Evolutionary conservation across 2,113 vertebrate genomes (phyloP).

Genomic region (Panthera uncia): DNA sequence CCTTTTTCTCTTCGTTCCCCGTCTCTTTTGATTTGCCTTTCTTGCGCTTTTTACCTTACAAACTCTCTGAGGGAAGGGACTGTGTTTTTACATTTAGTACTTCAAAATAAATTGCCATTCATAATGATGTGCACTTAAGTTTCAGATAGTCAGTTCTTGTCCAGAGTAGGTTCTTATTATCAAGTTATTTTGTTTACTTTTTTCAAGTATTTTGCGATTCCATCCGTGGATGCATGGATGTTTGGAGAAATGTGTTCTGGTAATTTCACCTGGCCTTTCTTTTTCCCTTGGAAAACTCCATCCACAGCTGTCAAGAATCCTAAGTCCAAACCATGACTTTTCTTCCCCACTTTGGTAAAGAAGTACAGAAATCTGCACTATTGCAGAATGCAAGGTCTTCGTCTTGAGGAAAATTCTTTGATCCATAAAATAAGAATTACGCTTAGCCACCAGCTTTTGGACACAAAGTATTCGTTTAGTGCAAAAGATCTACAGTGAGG

Average conservation of each 20-base stretch:
- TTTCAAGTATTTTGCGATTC: background rate
- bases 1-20: background rate
- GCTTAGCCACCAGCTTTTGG: constrained; percentile 48
- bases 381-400: constrained; percentile 74
- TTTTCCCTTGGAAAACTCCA: constrained; percentile 44
- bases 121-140: background rate
- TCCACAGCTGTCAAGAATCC: background rate
- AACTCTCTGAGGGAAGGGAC: background rate
- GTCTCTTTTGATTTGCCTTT: background rate
- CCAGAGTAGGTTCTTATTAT: background rate
- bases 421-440: constrained; percentile 80
- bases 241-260: background rate
- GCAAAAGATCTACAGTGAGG: constrained; percentile 48
- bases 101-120: background rate
- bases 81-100: background rate
- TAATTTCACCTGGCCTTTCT: constrained; percentile 2
- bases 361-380: constrained; percentile 69
- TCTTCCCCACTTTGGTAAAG: background rate
- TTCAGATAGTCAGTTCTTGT: background rate
- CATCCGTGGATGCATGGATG: background rate
- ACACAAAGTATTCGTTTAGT: constrained; percentile 38
- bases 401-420: constrained; percentile 78
- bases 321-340: background rate
- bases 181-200: constrained; percentile 20
- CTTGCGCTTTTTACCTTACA: background rate